Percentiles rank a stretch among this genome's conserved stretches.
Conservation (phyloP, 1,140 invertebrate genomes). For the Dreissena rostriformis region DNA sequence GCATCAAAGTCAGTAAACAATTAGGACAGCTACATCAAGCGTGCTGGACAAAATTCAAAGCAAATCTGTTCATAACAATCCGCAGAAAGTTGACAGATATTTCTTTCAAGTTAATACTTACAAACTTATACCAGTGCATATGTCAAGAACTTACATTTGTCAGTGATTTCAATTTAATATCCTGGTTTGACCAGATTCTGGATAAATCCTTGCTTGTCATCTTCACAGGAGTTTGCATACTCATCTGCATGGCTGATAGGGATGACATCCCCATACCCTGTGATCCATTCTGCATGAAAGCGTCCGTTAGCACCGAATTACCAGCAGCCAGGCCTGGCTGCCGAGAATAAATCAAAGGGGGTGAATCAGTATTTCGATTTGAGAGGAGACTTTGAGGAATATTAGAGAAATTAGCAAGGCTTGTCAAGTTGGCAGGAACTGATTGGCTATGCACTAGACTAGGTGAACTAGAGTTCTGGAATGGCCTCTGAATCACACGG, state of each 20-base stretch:
- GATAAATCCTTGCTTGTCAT: slow-evolving; percentile 74
- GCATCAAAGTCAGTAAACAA: not conserved
- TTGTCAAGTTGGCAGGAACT: slow-evolving; percentile 37
- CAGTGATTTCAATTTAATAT: slow-evolving; percentile 67
- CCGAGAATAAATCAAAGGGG: slow-evolving; percentile 9
- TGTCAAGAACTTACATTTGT: slow-evolving; percentile 46
- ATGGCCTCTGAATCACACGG: slow-evolving; percentile 55
- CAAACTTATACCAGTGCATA: not conserved
- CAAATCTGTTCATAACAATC: not conserved
- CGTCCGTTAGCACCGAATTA: slow-evolving; percentile 9
- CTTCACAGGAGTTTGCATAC: slow-evolving; percentile 53
- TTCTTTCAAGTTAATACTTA: not conserved
- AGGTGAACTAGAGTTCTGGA: slow-evolving; percentile 38
- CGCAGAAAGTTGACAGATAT: not conserved
- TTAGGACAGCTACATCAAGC: not conserved
- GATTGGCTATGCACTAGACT: slow-evolving; percentile 45
- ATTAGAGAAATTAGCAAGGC: slow-evolving; percentile 34
- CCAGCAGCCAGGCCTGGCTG: slow-evolving; percentile 25
- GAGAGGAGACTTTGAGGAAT: slow-evolving; percentile 28
- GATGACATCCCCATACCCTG: slow-evolving; percentile 3
- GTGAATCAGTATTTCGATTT: slow-evolving; percentile 33
- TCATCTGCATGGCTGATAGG: slow-evolving; percentile 51
- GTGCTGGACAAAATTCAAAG: not conserved
- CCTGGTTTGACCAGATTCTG: slow-evolving; percentile 76
- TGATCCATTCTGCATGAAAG: slow-evolving; percentile 32